Conservation (phyloP, 2,888 invertebrate species). For the Fragum whitleyi region DNA sequence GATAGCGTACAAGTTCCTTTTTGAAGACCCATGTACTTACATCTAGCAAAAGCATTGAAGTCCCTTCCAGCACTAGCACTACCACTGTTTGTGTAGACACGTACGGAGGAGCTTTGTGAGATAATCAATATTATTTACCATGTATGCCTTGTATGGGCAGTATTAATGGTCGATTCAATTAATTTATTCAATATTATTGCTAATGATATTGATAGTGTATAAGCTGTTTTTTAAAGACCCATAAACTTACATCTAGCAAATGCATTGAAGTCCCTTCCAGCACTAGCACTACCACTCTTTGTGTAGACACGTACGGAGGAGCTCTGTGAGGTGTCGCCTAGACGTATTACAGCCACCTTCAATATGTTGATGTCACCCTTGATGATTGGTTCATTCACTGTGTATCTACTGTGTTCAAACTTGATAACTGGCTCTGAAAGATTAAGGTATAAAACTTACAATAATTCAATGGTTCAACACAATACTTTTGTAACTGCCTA, state of each 20-base stretch:
- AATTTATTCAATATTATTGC: too few species aligned
- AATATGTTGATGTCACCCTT: slow-evolving; percentile 77
- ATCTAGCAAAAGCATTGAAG: slow-evolving; percentile 81
- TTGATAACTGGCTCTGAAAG: slow-evolving; percentile 83
- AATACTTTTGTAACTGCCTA: too few species aligned
- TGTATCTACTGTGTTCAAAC: slow-evolving; percentile 80
- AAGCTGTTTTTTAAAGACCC: too few species aligned
- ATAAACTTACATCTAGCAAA: slow-evolving; percentile 71
- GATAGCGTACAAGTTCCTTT: too few species aligned
- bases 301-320: slow-evolving; percentile 83
- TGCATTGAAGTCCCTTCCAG: slow-evolving; percentile 83
- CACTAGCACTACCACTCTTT: slow-evolving; percentile 84
- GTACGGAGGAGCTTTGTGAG: slow-evolving; percentile 79
- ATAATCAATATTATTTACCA: too few species aligned
- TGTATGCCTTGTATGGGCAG: too few species aligned
- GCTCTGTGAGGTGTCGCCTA: slow-evolving; percentile 81
- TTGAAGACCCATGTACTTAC: too few species aligned
- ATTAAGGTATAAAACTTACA: slow-evolving; percentile 16
- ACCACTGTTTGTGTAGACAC: slow-evolving; percentile 84
- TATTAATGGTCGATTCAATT: too few species aligned
- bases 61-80: slow-evolving; percentile 84
- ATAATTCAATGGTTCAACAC: slow-evolving; percentile 60
- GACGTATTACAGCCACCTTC: slow-evolving; percentile 80
- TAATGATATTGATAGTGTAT: too few species aligned
- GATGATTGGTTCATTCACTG: slow-evolving; percentile 82